Base-by-base conservation (phyloP, 2,113 vertebrate genomes). In the Athene cunicularia region DNA sequence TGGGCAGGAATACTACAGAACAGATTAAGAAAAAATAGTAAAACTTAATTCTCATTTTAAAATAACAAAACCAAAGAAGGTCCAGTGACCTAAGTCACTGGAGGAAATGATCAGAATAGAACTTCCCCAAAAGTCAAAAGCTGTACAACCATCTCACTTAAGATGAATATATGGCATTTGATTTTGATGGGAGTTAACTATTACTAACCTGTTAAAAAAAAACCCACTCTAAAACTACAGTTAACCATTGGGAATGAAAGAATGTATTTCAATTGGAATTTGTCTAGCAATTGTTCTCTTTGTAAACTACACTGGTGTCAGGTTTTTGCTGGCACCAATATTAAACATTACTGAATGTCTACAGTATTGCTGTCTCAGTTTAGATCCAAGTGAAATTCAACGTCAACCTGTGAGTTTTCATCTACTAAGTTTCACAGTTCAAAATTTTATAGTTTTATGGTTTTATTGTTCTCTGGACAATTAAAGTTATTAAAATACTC, bases 291-390 rank as follows among this genome's bases (percentile, higher is more conserved):
- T 91, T 94, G 95, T 95, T 97, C 94, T 96, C 93, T 95, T 60
- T 68, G 64, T 91, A 86, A 96, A 91, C 89, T 98, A 95, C 80
- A 82, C 37, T 97, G 88, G 75, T 94, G 96, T 97, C 95, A 98
- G 93, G 92, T 96, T 97, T 97, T 98, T 97, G 92, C 97, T 98
- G 97, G 98, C 97, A 98, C 49, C 66, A 84, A 95, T 90, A 80
- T 97, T 97, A 95, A 97, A 91, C 97, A 98, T 97, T 98, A 98
- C 97, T 97, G 97, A 97, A 96, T 95, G 97, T 98, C 97, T 98
- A 97, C 97, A 98, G 94, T 59, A 97, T 74, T 91, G 91, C 95
- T 97, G 97, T 98, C 97, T 98, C 97, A 96, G 82, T 98, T 98
- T 96, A 96, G 94, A 97, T 97, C 97, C 97, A 98, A 97, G 96